Conservation (phyloP, 1,140 invertebrate species). For the Drosophila seguyi region DNA sequence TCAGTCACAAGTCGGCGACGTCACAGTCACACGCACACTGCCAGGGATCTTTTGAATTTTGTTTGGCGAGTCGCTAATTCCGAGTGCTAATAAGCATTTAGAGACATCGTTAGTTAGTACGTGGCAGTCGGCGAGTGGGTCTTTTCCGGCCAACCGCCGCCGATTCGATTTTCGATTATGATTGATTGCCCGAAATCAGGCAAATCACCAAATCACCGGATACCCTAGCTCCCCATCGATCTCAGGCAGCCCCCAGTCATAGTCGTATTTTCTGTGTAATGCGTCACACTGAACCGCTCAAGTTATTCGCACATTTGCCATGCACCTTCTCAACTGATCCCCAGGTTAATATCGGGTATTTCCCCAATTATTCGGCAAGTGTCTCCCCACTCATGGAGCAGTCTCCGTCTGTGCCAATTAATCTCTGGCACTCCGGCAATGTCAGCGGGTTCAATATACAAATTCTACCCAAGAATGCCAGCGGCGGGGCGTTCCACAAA, state of each 20-base stretch:
- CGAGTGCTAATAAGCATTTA: constrained; percentile 76
- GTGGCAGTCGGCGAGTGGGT: constrained; percentile 57
- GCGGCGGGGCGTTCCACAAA: constrained; percentile 11
- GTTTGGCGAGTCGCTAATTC: constrained; percentile 62
- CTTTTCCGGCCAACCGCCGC: constrained; percentile 40
- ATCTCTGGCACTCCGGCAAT: constrained; percentile 32
- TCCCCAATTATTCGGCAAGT: constrained; percentile 56
- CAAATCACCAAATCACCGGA: constrained; percentile 8
- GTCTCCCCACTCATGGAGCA: background rate
- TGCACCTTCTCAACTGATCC: constrained; percentile 33
- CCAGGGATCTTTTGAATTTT: background rate
- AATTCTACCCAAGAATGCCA: constrained; percentile 14
- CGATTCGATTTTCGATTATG: constrained; percentile 21
- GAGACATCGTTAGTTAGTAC: constrained; percentile 74
- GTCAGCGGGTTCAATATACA: constrained; percentile 55
- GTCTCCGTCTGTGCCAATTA: constrained; percentile 39
- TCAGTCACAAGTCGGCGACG: constrained; percentile 59
- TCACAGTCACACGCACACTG: constrained; percentile 55
- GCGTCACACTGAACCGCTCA: constrained; percentile 32
- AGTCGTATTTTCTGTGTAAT: constrained; percentile 27
- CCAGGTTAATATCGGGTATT: constrained; percentile 60
- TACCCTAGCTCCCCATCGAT: background rate
- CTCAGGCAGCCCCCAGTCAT: background rate
- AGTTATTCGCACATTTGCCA: constrained; percentile 49
- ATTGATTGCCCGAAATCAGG: constrained; percentile 34